These are phyloP conservation scores for Tenthredo scrophulariae DNA, from an alignment of 2,888 invertebrate genomes.

Conservation along the genomic window DNA sequence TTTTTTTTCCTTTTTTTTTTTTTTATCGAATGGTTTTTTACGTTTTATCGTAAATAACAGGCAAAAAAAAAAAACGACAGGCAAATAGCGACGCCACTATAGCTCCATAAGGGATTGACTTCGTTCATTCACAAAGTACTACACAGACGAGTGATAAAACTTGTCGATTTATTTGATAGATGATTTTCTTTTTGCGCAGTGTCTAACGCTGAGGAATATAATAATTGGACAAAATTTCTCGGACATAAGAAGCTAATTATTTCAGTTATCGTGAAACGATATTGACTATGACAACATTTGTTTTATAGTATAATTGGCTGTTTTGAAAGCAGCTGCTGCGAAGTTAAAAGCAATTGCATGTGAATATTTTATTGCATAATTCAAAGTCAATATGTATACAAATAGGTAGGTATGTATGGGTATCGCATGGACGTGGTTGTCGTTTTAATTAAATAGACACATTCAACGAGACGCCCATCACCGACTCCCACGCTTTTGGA, in stretches of 20 bases:
- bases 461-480: neutral
- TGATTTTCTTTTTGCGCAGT: neutral
- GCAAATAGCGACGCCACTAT: neutral
- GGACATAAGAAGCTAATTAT: neutral
- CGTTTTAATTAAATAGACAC: conserved; percentile 21
- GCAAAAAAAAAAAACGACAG: neutral
- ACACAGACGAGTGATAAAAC: neutral
- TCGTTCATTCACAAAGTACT: neutral
- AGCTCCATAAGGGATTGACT: neutral
- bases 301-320: neutral
- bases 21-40: neutral
- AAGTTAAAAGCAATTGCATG: neutral
- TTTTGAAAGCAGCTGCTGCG: neutral
- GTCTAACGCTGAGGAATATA: too few species aligned
- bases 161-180: neutral
- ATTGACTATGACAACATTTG: neutral
- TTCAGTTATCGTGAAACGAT: neutral
- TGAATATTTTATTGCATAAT: conserved; percentile 20
- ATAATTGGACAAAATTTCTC: neutral
- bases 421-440: conserved; percentile 36
- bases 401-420: neutral
- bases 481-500: neutral
- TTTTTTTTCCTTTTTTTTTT: too few species aligned
- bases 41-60: neutral
- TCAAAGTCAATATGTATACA: conserved; percentile 61